These are phyloP conservation scores for Hassar affinis DNA, from an alignment of 2,113 vertebrate species.

Conservation along the genomic window DNA sequence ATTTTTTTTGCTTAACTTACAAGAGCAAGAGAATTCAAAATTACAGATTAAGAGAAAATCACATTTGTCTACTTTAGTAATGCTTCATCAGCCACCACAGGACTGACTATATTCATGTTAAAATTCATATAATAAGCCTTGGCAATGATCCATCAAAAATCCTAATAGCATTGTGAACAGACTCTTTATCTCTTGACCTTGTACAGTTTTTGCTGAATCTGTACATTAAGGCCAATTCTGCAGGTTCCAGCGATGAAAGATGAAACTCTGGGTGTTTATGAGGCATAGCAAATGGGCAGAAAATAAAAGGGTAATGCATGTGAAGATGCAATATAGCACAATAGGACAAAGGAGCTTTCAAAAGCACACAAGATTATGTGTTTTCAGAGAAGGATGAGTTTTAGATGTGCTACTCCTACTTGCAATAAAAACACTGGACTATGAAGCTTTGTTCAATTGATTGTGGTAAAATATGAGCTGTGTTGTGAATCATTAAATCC, in stretches of 20 bases:
- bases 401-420: not conserved
- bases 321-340: slow-evolving; percentile 6
- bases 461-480: not conserved
- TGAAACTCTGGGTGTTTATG: slow-evolving; percentile 29
- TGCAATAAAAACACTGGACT: not conserved
- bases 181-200: slow-evolving; percentile 30
- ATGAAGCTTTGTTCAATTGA: not conserved
- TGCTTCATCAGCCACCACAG: not conserved
- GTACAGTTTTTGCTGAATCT: not conserved
- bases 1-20: too few relatives aligned
- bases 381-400: not conserved
- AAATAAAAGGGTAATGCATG: slow-evolving; percentile 29
- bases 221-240: slow-evolving; percentile 6
- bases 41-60: not conserved
- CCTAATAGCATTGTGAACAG: not conserved
- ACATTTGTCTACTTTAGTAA: not conserved
- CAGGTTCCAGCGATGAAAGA: not conserved
- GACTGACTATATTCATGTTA: not conserved
- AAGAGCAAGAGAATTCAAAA: too few relatives aligned
- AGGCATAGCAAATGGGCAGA: slow-evolving; percentile 32
- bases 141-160: not conserved
- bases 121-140: not conserved
- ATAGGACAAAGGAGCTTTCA: not conserved
- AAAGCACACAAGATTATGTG: not conserved
- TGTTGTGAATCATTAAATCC: not conserved